Evolutionary conservation across 1,140 invertebrate species (phyloP).

Genomic region (Drosophila serrata): DNA sequence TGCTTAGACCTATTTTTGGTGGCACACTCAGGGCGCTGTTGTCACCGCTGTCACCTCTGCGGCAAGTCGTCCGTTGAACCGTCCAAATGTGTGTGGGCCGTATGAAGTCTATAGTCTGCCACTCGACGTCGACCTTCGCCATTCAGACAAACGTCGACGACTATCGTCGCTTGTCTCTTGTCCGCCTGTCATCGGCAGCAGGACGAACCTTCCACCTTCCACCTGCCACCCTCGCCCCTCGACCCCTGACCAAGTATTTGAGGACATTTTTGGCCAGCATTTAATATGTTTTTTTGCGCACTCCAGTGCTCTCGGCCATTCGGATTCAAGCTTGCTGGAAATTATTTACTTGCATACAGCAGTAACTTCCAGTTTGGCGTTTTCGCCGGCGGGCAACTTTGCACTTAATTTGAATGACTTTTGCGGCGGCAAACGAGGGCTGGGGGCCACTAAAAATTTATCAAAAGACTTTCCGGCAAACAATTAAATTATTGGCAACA

Average conservation of each 20-base stretch:
- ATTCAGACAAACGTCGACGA: slow-evolving; percentile 28
- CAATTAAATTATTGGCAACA: slow-evolving; percentile 71
- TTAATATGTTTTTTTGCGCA: slow-evolving; percentile 35
- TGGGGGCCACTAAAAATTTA: slow-evolving; percentile 31
- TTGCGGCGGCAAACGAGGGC: slow-evolving; percentile 10
- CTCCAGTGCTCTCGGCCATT: not conserved
- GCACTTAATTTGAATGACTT: slow-evolving; percentile 74
- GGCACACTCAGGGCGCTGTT: slow-evolving; percentile 41
- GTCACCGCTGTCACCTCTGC: slow-evolving; percentile 22
- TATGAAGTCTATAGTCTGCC: slow-evolving; percentile 20
- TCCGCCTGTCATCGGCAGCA: slow-evolving; percentile 47
- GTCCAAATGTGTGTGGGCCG: not conserved
- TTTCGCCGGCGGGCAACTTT: slow-evolving; percentile 55
- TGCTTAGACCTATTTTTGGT: slow-evolving; percentile 69
- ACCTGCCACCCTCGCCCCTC: too few relatives aligned
- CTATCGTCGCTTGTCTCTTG: slow-evolving; percentile 12
- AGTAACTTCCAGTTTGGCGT: slow-evolving; percentile 6
- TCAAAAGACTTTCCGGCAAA: slow-evolving; percentile 71
- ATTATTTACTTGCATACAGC: slow-evolving; percentile 1
- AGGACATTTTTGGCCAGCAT: slow-evolving; percentile 30
- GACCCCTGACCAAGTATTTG: slow-evolving; percentile 12
- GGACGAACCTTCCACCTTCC: not conserved
- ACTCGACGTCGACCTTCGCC: slow-evolving; percentile 55
- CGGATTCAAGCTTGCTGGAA: slow-evolving; percentile 17
- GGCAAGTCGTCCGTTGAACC: slow-evolving; percentile 33